Percentiles rank a stretch among this genome's conserved stretches.
phyloP scores from a whole-genome alignment of 2,888 invertebrate genomes.

The Acrobeloides nanus region DNA sequence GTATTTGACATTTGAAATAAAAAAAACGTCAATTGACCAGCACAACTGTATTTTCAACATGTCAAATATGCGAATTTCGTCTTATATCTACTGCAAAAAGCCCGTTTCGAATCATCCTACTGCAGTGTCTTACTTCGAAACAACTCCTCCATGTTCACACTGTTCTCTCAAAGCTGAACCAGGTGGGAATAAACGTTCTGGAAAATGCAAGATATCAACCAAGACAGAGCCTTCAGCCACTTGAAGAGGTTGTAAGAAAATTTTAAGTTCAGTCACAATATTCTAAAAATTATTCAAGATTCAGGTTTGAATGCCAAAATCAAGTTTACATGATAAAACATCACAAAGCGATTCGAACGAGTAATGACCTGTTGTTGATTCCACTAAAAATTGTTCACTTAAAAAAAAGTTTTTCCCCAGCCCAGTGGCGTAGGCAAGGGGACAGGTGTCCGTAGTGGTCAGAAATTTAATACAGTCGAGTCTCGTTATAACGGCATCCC shows the following conservation, averaged over 20 bases:
- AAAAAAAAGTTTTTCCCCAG: too few relatives aligned
- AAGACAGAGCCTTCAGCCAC: conserved; percentile 89
- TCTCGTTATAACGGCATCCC: too few relatives aligned
- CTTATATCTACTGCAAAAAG: too few relatives aligned
- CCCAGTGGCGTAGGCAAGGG: too few relatives aligned
- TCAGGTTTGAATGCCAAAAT: conserved; percentile 23
- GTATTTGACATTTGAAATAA: too few relatives aligned
- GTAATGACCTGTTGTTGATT: conserved; percentile 26
- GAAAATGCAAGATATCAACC: conserved; percentile 88
- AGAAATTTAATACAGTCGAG: too few relatives aligned
- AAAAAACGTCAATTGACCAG: too few relatives aligned
- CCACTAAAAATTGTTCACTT: conserved; percentile 25
- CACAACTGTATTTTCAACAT: too few relatives aligned
- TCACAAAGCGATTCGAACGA: conserved; percentile 14
- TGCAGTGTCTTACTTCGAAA: conserved; percentile 69
- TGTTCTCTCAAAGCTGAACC: conserved; percentile 71
- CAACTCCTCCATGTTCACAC: conserved; percentile 79
- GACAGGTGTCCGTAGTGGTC: too few relatives aligned
- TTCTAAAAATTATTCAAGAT: conserved; percentile 60
- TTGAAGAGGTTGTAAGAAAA: conserved; percentile 86
- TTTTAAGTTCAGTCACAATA: conserved; percentile 83
- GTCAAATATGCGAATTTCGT: too few relatives aligned
- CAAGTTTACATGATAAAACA: conserved; percentile 17
- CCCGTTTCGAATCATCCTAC: too few relatives aligned
- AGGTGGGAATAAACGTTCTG: conserved; percentile 76